phyloP scores from a whole-genome alignment of 92 coral and sea anemone genomes.

The Epizoanthus rinbou region DNA sequence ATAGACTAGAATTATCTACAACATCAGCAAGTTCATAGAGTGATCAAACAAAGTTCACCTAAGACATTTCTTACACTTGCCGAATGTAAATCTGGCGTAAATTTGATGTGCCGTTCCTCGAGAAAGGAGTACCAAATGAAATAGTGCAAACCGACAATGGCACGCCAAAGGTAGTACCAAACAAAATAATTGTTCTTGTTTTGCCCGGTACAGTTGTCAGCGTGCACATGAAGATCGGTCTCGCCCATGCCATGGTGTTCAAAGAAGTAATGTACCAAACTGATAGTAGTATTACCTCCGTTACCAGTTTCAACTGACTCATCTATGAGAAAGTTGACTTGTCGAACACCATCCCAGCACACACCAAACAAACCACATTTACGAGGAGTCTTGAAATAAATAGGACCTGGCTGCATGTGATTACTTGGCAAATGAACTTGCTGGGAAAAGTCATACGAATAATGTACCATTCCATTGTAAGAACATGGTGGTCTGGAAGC shows the following conservation, averaged over 20 bases:
- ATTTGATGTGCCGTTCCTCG: conserved; percentile 53
- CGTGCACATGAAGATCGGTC: conserved; percentile 54
- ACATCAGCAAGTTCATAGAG: conserved; percentile 50
- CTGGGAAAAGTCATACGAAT: conserved; percentile 70
- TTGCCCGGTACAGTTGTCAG: conserved; percentile 66
- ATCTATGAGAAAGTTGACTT: conserved; percentile 60
- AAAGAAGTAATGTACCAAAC: conserved; percentile 53
- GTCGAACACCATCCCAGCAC: conserved; percentile 62
- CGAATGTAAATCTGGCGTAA: conserved; percentile 28
- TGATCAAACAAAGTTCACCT: conserved; percentile 50
- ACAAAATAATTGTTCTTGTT: conserved; percentile 62
- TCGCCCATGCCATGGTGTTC: conserved; percentile 68
- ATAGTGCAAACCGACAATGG: conserved; percentile 33
- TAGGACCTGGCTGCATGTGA: conserved; percentile 75
- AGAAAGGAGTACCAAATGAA: conserved; percentile 51
- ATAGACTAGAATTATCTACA: conserved; percentile 40
- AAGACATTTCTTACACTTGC: conserved; percentile 35
- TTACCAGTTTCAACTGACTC: conserved; percentile 58
- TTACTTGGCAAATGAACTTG: conserved; percentile 63
- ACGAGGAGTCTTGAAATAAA: conserved; percentile 69
- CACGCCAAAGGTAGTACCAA: conserved; percentile 59
- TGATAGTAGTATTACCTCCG: conserved; percentile 61
- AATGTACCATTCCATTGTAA: conserved; percentile 48
- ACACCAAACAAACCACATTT: conserved; percentile 68
- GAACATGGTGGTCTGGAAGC: conserved; percentile 29